Conservation (phyloP, 2,113 vertebrate species). For the Cryptomyrus ogoouensis region DNA sequence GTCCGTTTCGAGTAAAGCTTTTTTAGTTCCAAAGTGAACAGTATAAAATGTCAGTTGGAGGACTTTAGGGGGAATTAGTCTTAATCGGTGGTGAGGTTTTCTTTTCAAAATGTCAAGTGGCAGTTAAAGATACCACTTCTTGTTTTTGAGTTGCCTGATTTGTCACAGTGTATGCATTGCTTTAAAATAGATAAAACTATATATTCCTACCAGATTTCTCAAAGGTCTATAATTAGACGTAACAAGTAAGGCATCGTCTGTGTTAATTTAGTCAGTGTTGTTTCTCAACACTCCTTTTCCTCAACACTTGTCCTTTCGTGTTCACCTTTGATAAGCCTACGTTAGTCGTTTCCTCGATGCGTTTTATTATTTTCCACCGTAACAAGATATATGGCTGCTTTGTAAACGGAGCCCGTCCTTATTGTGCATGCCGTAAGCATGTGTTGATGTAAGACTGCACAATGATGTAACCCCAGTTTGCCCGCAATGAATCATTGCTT, state of each 20-base stretch:
- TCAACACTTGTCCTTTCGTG: neutral
- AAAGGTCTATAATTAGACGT: neutral
- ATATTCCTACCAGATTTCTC: neutral
- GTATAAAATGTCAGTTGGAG: neutral
- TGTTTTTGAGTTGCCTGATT: neutral
- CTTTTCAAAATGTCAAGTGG: neutral
- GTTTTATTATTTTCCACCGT: neutral
- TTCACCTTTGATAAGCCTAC: neutral
- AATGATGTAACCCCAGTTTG: conserved; percentile 20
- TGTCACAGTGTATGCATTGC: neutral
- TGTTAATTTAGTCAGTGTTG: neutral
- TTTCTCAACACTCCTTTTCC: neutral
- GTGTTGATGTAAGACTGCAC: conserved; percentile 23
- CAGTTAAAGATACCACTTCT: neutral
- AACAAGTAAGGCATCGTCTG: neutral
- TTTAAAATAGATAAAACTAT: neutral
- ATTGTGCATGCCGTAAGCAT: conserved; percentile 17
- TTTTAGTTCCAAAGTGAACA: neutral
- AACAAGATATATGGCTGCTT: neutral
- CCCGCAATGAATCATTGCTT: conserved; percentile 21
- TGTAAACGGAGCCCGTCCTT: neutral
- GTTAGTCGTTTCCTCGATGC: neutral
- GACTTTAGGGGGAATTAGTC: neutral
- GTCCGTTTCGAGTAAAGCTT: neutral
- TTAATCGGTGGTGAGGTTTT: neutral